Conservation (phyloP, 2,797 vertebrate species). For the Myotis vivesi region DNA sequence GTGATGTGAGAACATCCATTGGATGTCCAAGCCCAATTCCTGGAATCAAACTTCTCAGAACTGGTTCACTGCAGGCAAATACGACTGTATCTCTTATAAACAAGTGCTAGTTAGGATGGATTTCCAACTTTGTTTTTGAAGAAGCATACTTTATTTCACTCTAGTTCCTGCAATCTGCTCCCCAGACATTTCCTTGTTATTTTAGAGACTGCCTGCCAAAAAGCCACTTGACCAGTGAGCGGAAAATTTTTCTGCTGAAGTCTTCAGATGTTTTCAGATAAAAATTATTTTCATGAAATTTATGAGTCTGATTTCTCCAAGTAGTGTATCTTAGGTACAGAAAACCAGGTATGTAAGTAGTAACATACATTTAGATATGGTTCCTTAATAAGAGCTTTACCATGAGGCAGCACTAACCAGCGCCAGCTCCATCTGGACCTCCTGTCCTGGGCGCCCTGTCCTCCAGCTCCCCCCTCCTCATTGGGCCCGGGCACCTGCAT, state of each 20-base stretch:
- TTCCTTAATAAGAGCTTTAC: neutral
- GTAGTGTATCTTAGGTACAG: neutral
- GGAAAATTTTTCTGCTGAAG: neutral
- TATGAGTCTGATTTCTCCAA: neutral
- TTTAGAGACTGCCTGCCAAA: neutral
- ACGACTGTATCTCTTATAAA: neutral
- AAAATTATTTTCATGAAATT: neutral
- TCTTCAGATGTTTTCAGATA: neutral
- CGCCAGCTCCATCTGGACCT: neutral
- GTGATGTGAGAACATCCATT: neutral
- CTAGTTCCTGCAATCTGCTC: neutral
- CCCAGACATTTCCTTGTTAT: neutral
- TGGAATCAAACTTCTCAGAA: neutral
- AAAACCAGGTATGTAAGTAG: neutral
- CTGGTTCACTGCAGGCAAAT: neutral
- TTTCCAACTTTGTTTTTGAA: neutral
- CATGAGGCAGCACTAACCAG: too few relatives aligned
- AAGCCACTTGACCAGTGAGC: neutral
- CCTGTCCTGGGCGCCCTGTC: accelerated
- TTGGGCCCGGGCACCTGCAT: neutral
- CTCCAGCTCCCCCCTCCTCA: accelerated
- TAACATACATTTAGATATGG: neutral
- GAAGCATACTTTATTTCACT: neutral
- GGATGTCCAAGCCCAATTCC: neutral
- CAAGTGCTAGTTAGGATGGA: neutral